These are phyloP conservation scores for Lepilemur ruficaudatus DNA, from an alignment of 2,797 vertebrate genomes.

Conservation along the genomic window DNA sequence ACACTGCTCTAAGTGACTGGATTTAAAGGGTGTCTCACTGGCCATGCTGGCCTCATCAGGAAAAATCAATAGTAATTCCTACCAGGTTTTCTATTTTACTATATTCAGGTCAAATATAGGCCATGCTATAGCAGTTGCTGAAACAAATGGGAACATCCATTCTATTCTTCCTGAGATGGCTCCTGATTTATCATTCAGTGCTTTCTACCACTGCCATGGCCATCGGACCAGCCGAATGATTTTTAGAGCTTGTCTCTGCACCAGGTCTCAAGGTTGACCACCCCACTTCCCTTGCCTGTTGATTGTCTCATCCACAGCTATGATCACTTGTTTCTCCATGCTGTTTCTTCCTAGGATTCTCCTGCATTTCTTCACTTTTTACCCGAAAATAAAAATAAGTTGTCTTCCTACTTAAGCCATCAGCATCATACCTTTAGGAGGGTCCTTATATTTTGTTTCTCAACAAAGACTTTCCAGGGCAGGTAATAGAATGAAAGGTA, in stretches of 20 bases:
- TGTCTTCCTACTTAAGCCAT: not conserved
- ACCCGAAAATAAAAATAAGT: not conserved
- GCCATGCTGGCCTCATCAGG: not conserved
- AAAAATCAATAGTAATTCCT: slow-evolving; percentile 34
- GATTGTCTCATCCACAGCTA: not conserved
- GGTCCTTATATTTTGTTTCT: not conserved
- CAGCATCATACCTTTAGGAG: not conserved
- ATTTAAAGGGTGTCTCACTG: not conserved
- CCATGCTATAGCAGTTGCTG: not conserved
- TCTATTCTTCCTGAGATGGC: not conserved
- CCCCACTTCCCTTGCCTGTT: not conserved
- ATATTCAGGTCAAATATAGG: not conserved
- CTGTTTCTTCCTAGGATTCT: not conserved
- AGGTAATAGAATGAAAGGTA: not conserved
- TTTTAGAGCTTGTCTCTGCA: not conserved
- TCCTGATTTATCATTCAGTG: not conserved
- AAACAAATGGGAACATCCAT: not conserved
- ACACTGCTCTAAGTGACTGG: not conserved
- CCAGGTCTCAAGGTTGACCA: not conserved
- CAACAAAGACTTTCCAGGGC: not conserved
- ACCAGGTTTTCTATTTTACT: slow-evolving; percentile 30
- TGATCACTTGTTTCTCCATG: not conserved
- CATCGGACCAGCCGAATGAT: not conserved
- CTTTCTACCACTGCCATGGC: not conserved
- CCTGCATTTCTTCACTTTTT: slow-evolving; percentile 28